Evolutionary conservation across 2,113 vertebrate species (phyloP), one percentile per base, ranked within the genome.

Genomic region (Pseudonaja textilis): DNA sequence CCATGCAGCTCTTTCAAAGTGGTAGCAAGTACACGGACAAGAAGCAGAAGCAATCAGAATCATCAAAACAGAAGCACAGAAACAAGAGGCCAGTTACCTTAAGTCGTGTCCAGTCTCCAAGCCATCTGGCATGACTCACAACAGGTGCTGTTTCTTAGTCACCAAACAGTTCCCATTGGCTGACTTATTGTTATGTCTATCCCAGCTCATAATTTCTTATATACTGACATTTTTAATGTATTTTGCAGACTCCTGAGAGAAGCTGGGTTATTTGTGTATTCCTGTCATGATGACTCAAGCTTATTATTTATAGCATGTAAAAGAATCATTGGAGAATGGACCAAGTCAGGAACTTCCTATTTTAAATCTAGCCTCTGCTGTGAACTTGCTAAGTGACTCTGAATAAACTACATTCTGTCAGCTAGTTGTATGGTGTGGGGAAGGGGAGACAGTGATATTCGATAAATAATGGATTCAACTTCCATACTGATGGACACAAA

Each of bases 231-330:
- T 47, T 47, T 47, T 7, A 93, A 89, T 94, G 93, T 94, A 90
- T 85, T 94, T 85, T 94, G 18, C 45, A 42, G 86, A 93, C 25
- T n/a, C 39, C 22, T 57, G 25, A 90, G 54, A 26, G 91, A 96
- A 95, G 92, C 89, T 90, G 93, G 96, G 45, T 92, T 92, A 69
- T 94, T 94, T 92, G 34, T 0, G 1, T 94, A 92, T 96, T 97
- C 95, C 94, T 92, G 91, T 39, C 2, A 8, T 93, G 34, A 90
- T 91, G 22, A 94, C 91, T 93, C 61, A 9, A 50, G 39, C 61
- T 25, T 11, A 96, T 94, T 96, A 90, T 93, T 93, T 95, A 94
- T 4, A 2, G 26, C 69, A 74, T 39, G 16, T 39, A 94, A 96
- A 89, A 93, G 5, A 93, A 95, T 94, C 88, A 87, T 91, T 91